Evolutionary conservation across 2,888 invertebrate genomes (phyloP), one percentile per base, ranked within the genome.

Genomic region (Archips xylosteana): DNA sequence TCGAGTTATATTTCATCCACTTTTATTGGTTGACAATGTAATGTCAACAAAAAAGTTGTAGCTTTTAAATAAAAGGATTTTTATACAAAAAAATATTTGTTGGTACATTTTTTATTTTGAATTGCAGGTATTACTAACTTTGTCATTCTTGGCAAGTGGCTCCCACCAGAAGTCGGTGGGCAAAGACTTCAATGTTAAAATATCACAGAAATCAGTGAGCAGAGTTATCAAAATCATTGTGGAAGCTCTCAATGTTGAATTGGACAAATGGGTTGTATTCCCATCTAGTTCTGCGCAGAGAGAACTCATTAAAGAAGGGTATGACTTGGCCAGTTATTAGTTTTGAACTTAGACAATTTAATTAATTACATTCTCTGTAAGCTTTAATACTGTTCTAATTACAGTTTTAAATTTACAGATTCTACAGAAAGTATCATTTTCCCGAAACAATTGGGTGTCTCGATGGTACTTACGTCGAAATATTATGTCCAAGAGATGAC

Each of bases 191-290:
- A 85, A 85, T 77, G 75, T 89, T 3, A 85, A 81, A 64, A 87
- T 89, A 76, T 89, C 89, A 5, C 89, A 89, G 73, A 89, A 89
- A 73, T 89, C 89, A 67, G 88, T 89, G 15, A 89, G 89, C 76
- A 71, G 89, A 74, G 80, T 88, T 2, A 87, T 89, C 69, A 87
- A 86, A 74, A 80, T 85, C 63, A 78, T 89, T n/a, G 82, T 89
- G 71, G 89, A 89, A 77, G 88, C 87, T 2, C 79, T 89, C 0
- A 89, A 89, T 76, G 68, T 83, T 70, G 82, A 88, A 10, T 80
- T 89, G 13, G 79, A 89, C 74, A 76, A 84, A 62, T 88, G 85
- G 79, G 76, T 89, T 3, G 78, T 85, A 57, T 89, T 89, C 72
- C 89, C 88, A 9, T 77, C 84, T 60, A 80, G 81, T 72, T 64